Conservation (phyloP, 2,888 invertebrate genomes). For the Bimastos eiseni region DNA sequence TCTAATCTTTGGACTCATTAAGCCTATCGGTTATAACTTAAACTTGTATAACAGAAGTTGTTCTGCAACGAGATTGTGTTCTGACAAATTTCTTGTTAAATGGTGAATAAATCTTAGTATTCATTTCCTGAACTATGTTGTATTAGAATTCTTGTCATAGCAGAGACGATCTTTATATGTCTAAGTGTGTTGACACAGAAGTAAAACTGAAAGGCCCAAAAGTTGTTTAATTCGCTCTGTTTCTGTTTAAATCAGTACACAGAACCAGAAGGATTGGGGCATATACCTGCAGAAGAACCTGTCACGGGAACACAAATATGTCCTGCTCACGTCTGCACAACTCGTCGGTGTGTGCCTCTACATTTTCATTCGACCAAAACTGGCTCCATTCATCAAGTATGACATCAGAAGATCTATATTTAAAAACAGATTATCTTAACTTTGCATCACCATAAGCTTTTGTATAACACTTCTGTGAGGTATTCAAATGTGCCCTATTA, state of each 20-base stretch:
- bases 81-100: background rate
- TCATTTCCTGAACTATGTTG: background rate
- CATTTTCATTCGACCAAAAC: slow-evolving; percentile 85
- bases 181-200: background rate
- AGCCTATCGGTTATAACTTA: background rate
- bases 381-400: slow-evolving; percentile 78
- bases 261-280: slow-evolving; percentile 92
- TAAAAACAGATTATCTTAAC: too few relatives aligned
- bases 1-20: background rate
- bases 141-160: background rate
- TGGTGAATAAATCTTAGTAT: background rate
- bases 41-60: background rate
- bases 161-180: background rate
- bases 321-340: slow-evolving; percentile 88
- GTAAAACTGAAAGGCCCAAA: background rate
- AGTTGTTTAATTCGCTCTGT: background rate
- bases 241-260: slow-evolving; percentile 70
- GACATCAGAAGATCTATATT: slow-evolving; percentile 17
- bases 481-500: too few relatives aligned
- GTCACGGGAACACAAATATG: slow-evolving; percentile 83
- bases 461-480: too few relatives aligned
- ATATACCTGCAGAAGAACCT: slow-evolving; percentile 90
- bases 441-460: too few relatives aligned
- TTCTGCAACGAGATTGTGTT: background rate
- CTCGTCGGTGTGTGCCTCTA: slow-evolving; percentile 96